phyloP scores from a whole-genome alignment of 2,888 invertebrate genomes.

The Troides oblongomaculatus region DNA sequence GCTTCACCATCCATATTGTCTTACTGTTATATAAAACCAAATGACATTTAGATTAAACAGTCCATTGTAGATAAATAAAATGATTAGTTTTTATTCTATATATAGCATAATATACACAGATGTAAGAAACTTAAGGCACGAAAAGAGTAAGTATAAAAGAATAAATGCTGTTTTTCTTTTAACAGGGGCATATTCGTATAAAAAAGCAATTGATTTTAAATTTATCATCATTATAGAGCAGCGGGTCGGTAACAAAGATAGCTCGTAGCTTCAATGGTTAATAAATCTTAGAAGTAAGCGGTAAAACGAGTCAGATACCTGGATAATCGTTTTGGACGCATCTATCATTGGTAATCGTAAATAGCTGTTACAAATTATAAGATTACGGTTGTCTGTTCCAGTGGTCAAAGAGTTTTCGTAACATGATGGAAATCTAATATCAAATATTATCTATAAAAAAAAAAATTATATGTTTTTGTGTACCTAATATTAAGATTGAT shows the following conservation, averaged over 20 bases:
- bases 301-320: slow-evolving; percentile 14
- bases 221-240: slow-evolving; percentile 21
- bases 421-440: background rate
- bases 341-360: slow-evolving; percentile 6
- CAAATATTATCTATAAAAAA: background rate
- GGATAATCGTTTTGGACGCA: slow-evolving; percentile 8
- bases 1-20: too few species aligned
- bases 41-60: too few species aligned
- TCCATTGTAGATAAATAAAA: too few species aligned
- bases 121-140: too few species aligned
- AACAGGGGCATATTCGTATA: too few species aligned
- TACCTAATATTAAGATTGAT: background rate
- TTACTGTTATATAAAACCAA: too few species aligned
- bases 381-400: background rate
- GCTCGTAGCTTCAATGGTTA: slow-evolving; percentile 7
- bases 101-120: too few species aligned
- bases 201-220: slow-evolving; percentile 14
- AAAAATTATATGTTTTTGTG: background rate
- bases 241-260: slow-evolving; percentile 7
- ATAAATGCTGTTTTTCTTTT: too few species aligned
- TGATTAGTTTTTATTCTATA: too few species aligned
- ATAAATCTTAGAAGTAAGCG: slow-evolving; percentile 20
- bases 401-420: background rate
- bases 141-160: too few species aligned
- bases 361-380: slow-evolving; percentile 13